Percentiles rank a stretch among this genome's conserved stretches.
phyloP scores from a whole-genome alignment of 2,888 invertebrate genomes.

The Netelia inedita region DNA sequence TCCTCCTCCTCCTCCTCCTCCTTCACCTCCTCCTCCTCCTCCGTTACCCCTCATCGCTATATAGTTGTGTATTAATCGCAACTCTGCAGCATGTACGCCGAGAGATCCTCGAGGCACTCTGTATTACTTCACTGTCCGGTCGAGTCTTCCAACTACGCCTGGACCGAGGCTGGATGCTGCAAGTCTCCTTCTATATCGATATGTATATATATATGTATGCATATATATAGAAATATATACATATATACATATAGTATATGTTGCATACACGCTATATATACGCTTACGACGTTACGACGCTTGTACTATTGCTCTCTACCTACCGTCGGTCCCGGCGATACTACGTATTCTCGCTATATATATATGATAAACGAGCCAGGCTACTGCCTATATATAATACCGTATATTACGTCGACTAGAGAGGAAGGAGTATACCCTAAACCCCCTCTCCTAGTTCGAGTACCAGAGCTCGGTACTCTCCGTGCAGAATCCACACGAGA shows the following conservation, averaged over 20 bases:
- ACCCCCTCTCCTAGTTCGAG: conserved; percentile 22
- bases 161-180: neutral
- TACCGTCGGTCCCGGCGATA: neutral
- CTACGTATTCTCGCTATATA: neutral
- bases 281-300: conserved; percentile 13
- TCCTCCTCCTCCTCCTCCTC: conserved; percentile 25
- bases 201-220: neutral
- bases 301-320: conserved; percentile 24
- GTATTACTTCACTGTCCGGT: conserved; percentile 39
- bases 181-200: neutral
- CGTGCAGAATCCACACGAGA: neutral
- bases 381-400: conserved; percentile 1
- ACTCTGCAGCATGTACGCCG: conserved; percentile 18
- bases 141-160: conserved; percentile 1
- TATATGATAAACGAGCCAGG: conserved; percentile 1
- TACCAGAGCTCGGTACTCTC: conserved; percentile 24
- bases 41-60: neutral
- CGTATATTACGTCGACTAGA: neutral
- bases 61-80: neutral
- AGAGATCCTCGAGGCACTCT: conserved; percentile 17
- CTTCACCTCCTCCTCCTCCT: conserved; percentile 14
- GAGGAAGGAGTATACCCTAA: neutral
- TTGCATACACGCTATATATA: neutral
- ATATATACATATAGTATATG: too few species aligned
- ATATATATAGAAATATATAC: neutral